Conservation (phyloP, 2,797 vertebrate species). For the Columba guinea region DNA sequence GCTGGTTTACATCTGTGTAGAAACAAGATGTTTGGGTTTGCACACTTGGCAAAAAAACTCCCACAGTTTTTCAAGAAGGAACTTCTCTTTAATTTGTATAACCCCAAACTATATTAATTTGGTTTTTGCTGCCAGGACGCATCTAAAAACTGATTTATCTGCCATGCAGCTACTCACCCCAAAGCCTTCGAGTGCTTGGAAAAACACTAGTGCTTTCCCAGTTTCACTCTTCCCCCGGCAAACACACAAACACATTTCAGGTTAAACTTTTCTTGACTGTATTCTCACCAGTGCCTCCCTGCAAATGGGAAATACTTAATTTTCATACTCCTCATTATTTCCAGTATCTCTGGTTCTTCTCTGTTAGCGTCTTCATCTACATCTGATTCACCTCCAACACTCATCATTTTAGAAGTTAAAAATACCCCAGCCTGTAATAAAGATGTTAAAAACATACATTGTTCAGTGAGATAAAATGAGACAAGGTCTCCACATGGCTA, state of each 20-base stretch:
- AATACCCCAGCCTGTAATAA: neutral
- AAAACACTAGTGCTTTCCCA: neutral
- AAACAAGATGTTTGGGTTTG: neutral
- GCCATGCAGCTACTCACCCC: rapidly evolving
- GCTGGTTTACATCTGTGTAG: neutral
- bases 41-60: neutral
- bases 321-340: neutral
- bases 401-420: neutral
- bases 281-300: neutral
- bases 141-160: neutral
- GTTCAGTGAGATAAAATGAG: neutral
- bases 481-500: neutral
- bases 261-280: neutral
- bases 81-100: neutral
- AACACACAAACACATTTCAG: neutral
- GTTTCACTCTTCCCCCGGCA: neutral
- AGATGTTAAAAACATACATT: neutral
- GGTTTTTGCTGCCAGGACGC: neutral
- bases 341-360: neutral
- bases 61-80: neutral
- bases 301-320: neutral
- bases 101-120: neutral
- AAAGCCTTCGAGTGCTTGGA: neutral
- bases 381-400: neutral
- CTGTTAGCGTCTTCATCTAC: neutral